Evolutionary conservation across 2,797 vertebrate species (phyloP).

Genomic region (Manis crassicaudata): DNA sequence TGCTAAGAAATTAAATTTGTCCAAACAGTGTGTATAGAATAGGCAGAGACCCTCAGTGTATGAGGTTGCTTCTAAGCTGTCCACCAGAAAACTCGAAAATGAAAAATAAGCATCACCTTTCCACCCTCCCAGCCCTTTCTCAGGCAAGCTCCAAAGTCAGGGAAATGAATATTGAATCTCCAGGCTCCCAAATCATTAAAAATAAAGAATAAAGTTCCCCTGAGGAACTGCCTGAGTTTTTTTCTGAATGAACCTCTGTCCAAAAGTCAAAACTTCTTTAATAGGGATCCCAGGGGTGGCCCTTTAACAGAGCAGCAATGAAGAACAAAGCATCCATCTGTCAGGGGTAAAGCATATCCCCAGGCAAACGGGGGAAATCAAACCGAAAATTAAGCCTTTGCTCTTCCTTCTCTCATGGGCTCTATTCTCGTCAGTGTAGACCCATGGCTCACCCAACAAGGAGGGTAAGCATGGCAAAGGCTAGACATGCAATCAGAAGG

Average conservation of each 20-base stretch:
- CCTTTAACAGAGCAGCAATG: background rate
- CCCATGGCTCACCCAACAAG: background rate
- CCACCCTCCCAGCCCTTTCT: background rate
- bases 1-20: background rate
- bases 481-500: background rate
- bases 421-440: background rate
- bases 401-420: background rate
- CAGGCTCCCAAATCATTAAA: background rate
- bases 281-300: background rate
- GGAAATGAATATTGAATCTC: constrained; percentile 32
- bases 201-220: background rate
- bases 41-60: background rate
- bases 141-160: background rate
- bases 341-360: background rate
- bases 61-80: background rate
- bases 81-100: background rate
- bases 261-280: background rate
- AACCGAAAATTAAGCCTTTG: constrained; percentile 21
- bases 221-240: background rate
- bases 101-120: background rate
- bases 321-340: background rate
- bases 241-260: constrained; percentile 31
- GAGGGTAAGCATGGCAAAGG: background rate
- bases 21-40: background rate
- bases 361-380: background rate